phyloP scores from a whole-genome alignment of 2,888 invertebrate species.

The Argyra leucocephala region DNA sequence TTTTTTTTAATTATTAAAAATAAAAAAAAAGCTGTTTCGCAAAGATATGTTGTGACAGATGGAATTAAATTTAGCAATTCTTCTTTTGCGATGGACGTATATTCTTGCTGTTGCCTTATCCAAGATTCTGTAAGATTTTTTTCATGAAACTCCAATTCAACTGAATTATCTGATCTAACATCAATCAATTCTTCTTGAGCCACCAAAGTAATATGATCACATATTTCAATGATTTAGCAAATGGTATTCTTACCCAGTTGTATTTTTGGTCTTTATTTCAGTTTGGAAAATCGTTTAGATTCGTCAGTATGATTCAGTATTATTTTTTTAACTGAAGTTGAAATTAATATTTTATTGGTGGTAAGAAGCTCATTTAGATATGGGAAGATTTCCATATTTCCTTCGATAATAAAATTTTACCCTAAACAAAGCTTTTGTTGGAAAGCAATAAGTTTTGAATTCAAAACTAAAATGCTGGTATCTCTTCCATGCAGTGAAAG shows the following conservation, averaged over 20 bases:
- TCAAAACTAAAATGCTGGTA: conserved; percentile 3
- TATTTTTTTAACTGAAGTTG: conserved; percentile 12
- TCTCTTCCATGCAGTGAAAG: neutral
- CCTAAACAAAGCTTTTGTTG: conserved; percentile 4
- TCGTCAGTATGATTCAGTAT: conserved; percentile 10
- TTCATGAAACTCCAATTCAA: conserved; percentile 16
- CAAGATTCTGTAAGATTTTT: conserved; percentile 17
- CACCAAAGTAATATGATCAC: conserved; percentile 11
- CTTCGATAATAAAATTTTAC: neutral
- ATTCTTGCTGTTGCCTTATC: too few species aligned
- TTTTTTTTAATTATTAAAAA: conserved; percentile 13
- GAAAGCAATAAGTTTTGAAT: conserved; percentile 7
- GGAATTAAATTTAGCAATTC: too few species aligned
- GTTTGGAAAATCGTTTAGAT: conserved; percentile 13
- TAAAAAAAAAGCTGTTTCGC: conserved; percentile 17
- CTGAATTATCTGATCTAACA: conserved; percentile 17
- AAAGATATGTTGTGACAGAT: too few species aligned
- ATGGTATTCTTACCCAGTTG: conserved; percentile 12
- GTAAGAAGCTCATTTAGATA: conserved; percentile 9
- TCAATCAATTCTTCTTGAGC: conserved; percentile 17
- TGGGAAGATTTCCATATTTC: conserved; percentile 9
- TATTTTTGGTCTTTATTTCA: neutral
- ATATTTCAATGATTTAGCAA: conserved; percentile 13
- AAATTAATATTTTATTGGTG: conserved; percentile 7
- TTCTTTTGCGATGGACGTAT: too few species aligned